A percentile compares a stretch with the other conserved stretches of the same genome.
phyloP scores from a whole-genome alignment of 37 sponge, comb jelly and placozoan genomes.

The Chondrilla cf. caribensis region DNA sequence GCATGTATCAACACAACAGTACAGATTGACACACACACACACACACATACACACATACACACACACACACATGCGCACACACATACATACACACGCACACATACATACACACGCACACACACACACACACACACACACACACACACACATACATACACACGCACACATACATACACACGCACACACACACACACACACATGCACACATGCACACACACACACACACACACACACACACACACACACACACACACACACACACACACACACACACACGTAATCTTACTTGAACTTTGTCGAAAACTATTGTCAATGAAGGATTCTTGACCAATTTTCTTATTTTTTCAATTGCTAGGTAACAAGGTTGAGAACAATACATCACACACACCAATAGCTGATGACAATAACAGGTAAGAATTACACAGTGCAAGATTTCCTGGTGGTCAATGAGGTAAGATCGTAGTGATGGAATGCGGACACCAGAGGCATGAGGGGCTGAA shows the following conservation, averaged over 20 bases:
- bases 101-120: not conserved
- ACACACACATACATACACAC: slow-evolving; percentile 13
- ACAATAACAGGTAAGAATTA: too few species aligned
- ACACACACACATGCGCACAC: slow-evolving; percentile 21
- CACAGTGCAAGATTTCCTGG: too few species aligned
- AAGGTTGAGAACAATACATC: too few species aligned
- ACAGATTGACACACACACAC: not conserved
- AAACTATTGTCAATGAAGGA: not conserved
- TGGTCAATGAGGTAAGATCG: too few species aligned
- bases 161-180: slow-evolving; percentile 2
- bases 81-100: slow-evolving; percentile 32
- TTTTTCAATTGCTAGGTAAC: too few species aligned
- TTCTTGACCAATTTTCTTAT: not conserved
- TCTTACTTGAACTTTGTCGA: slow-evolving; percentile 15
- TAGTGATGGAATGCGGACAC: too few species aligned
- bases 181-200: slow-evolving; percentile 23
- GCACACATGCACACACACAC: slow-evolving; percentile 19
- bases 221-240: slow-evolving; percentile 17
- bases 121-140: slow-evolving; percentile 20
- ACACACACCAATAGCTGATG: too few species aligned
- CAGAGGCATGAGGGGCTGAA: too few species aligned
- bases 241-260: slow-evolving; percentile 38
- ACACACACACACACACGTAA: slow-evolving; percentile 38
- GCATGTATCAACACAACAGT: not conserved
- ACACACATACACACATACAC: slow-evolving; percentile 25